Percentiles rank a stretch among this genome's conserved stretches.
These are phyloP conservation scores for Hirundo rustica DNA, from an alignment of 2,797 vertebrate species.

Conservation along the genomic window DNA sequence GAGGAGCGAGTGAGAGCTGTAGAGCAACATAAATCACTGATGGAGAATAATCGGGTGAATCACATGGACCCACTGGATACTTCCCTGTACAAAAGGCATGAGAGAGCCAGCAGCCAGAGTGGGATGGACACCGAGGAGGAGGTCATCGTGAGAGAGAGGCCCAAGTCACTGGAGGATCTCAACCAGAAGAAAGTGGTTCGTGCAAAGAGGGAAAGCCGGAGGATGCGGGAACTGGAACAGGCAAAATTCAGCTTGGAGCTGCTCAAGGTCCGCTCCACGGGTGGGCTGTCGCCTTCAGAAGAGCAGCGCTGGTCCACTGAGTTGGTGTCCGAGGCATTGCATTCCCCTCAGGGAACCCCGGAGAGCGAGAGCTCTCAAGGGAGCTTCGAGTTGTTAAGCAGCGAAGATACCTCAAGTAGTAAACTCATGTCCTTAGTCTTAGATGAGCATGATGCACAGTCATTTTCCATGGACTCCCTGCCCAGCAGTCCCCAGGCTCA, in stretches of 20 bases:
- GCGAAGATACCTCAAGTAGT: conserved; percentile 78
- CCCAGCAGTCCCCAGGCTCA: conserved; percentile 27
- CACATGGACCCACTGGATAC: conserved; percentile 37
- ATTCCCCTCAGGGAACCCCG: conserved; percentile 85
- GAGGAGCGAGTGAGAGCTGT: conserved; percentile 79
- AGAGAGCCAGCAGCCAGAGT: conserved; percentile 73
- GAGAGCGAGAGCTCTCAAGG: conserved; percentile 93
- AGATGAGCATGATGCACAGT: conserved; percentile 50
- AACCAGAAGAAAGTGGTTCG: conserved; percentile 87
- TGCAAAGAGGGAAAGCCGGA: conserved; percentile 92
- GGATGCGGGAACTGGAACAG: conserved; percentile 96
- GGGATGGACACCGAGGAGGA: conserved; percentile 59
- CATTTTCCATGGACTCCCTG: neutral
- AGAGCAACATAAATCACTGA: conserved; percentile 66
- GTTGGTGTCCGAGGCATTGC: conserved; percentile 73
- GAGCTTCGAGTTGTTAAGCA: conserved; percentile 88
- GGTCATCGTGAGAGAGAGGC: conserved; percentile 81
- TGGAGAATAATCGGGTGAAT: conserved; percentile 68
- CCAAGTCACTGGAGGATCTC: conserved; percentile 81
- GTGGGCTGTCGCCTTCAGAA: conserved; percentile 85
- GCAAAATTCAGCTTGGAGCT: conserved; percentile 96
- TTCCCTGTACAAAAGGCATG: conserved; percentile 55
- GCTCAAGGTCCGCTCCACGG: conserved; percentile 90
- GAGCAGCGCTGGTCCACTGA: conserved; percentile 86
- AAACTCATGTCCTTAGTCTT: conserved; percentile 55